A percentile compares a stretch with the other conserved stretches of the same genome.
Conservation (phyloP, 1,140 invertebrate species). For the Bombus waltoni region DNA sequence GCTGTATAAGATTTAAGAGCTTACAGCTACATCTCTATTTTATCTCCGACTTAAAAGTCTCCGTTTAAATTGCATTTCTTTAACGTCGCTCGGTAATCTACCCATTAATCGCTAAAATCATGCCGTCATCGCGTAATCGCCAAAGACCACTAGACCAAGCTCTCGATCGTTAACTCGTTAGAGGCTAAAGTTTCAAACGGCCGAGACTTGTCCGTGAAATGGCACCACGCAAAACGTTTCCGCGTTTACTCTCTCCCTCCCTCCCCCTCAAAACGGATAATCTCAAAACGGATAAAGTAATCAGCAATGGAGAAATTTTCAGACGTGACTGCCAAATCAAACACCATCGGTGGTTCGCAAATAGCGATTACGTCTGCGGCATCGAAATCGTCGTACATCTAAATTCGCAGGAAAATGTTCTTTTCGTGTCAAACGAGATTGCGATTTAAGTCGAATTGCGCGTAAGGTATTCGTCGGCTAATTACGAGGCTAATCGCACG, state of each 20-base stretch:
- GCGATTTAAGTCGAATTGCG: not conserved
- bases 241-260: not conserved
- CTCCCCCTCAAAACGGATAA: no score
- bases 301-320: not conserved
- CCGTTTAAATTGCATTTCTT: not conserved
- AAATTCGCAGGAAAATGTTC: not conserved
- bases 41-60: not conserved
- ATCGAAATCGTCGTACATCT: not conserved
- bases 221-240: not conserved
- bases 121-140: not conserved
- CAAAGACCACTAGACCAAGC: not conserved
- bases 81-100: not conserved
- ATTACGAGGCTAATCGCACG: constrained; percentile 67
- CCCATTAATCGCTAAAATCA: not conserved
- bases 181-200: not conserved
- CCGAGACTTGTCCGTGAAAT: not conserved
- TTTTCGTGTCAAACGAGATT: not conserved
- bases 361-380: not conserved
- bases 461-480: constrained; percentile 62
- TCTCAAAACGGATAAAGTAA: not conserved
- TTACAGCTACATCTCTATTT: no score
- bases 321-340: not conserved
- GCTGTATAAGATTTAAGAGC: no score
- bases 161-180: not conserved
- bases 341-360: not conserved